Percentiles rank a stretch among this genome's conserved stretches.
Evolutionary conservation across 2,113 vertebrate genomes (phyloP).

Genomic region (Leptosomus discolor): DNA sequence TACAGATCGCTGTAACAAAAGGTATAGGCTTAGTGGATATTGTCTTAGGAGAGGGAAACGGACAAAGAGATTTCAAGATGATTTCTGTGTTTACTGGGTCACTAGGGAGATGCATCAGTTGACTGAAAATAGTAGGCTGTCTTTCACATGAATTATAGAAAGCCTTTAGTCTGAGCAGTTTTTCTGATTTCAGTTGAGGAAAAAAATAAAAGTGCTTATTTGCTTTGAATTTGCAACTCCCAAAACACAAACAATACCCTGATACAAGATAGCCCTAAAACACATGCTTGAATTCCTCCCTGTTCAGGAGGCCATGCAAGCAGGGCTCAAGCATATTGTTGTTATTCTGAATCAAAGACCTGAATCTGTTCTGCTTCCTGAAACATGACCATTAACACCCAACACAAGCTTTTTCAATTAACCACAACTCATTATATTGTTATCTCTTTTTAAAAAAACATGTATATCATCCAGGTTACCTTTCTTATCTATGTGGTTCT

Average conservation of each 20-base stretch:
- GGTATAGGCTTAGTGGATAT: neutral
- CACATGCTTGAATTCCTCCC: neutral
- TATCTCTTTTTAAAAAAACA: neutral
- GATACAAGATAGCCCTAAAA: neutral
- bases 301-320: neutral
- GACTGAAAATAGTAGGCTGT: neutral
- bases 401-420: constrained; percentile 4
- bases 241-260: neutral
- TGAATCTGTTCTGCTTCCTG: neutral
- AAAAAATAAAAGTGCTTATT: neutral
- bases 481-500: constrained; percentile 19
- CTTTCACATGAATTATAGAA: neutral
- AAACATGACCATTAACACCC: neutral
- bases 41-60: neutral
- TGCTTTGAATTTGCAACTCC: neutral
- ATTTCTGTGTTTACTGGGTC: neutral
- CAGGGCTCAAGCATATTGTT: neutral
- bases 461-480: neutral
- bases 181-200: neutral
- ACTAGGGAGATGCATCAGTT: neutral
- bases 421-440: neutral
- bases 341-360: neutral
- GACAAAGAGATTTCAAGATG: neutral
- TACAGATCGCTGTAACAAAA: neutral
- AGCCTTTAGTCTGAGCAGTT: neutral